Evolutionary conservation across 2,113 vertebrate genomes (phyloP).

Genomic region (Crotalus helleri): DNA sequence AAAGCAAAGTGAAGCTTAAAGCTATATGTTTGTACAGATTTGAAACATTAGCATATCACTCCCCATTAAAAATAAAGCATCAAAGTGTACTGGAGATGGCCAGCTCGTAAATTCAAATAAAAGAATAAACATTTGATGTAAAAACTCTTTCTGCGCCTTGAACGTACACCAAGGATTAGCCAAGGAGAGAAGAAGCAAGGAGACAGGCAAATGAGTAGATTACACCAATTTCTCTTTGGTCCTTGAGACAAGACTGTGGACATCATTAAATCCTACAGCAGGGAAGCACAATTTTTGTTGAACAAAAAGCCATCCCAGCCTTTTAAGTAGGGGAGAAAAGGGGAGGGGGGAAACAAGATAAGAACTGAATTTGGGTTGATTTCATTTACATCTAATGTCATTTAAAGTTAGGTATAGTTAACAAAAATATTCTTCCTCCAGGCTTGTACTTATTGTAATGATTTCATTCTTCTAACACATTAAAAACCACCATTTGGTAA

Average conservation of each 20-base stretch:
- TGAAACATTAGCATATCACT: neutral
- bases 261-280: neutral
- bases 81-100: neutral
- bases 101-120: neutral
- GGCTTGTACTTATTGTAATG: neutral
- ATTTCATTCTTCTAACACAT: too few relatives aligned
- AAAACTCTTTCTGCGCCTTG: neutral
- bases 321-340: neutral
- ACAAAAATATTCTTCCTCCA: neutral
- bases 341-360: neutral
- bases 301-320: neutral
- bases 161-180: neutral
- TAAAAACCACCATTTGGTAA: too few relatives aligned
- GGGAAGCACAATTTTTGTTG: neutral
- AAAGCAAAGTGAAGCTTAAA: neutral
- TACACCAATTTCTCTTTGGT: neutral
- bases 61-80: neutral
- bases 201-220: neutral
- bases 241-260: neutral
- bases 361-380: neutral
- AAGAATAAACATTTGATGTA: neutral
- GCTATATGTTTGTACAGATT: neutral
- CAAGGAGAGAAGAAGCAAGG: neutral
- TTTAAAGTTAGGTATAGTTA: neutral
- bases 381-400: neutral